A percentile compares a stretch with the other conserved stretches of the same genome.
Conservation (phyloP, 1,140 invertebrate genomes). For the Drosophila bifasciata region DNA sequence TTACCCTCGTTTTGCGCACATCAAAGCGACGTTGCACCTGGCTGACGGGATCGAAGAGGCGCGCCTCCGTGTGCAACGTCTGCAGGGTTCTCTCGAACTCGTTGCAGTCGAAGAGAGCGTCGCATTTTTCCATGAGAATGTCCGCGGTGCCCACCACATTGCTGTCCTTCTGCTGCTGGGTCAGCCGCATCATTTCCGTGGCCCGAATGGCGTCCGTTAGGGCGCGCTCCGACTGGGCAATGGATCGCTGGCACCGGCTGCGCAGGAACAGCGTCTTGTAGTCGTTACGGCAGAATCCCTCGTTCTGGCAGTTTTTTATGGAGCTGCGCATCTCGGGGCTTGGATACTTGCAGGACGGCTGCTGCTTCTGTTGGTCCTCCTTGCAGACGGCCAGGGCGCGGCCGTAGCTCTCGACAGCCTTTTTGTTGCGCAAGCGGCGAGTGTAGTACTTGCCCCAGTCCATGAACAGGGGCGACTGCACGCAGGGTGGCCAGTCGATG, state of each 20-base stretch:
- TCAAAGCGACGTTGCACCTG: slow-evolving; percentile 4
- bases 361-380: not conserved
- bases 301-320: not conserved
- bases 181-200: not conserved
- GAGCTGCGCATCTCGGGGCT: not conserved
- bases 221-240: slow-evolving; percentile 38
- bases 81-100: slow-evolving; percentile 43
- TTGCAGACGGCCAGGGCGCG: slow-evolving; percentile 26
- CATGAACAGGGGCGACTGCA: slow-evolving; percentile 35
- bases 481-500: slow-evolving; percentile 43
- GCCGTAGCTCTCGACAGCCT: slow-evolving; percentile 22
- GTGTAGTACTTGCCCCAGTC: slow-evolving; percentile 55
- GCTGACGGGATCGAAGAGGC: not conserved
- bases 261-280: slow-evolving; percentile 8
- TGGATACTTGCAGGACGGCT: not conserved
- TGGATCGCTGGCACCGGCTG: slow-evolving; percentile 5
- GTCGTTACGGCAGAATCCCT: not conserved
- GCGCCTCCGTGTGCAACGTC: slow-evolving; percentile 17
- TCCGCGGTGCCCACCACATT: not conserved
- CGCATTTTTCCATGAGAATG: slow-evolving; percentile 15
- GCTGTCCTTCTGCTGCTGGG: not conserved
- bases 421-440: slow-evolving; percentile 3
- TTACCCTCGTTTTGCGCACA: slow-evolving; percentile 11
- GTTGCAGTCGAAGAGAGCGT: slow-evolving; percentile 45
- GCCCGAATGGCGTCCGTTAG: slow-evolving; percentile 25